These are phyloP conservation scores for Machimus atricapillus DNA, from an alignment of 2,888 invertebrate genomes.

Conservation along the genomic window DNA sequence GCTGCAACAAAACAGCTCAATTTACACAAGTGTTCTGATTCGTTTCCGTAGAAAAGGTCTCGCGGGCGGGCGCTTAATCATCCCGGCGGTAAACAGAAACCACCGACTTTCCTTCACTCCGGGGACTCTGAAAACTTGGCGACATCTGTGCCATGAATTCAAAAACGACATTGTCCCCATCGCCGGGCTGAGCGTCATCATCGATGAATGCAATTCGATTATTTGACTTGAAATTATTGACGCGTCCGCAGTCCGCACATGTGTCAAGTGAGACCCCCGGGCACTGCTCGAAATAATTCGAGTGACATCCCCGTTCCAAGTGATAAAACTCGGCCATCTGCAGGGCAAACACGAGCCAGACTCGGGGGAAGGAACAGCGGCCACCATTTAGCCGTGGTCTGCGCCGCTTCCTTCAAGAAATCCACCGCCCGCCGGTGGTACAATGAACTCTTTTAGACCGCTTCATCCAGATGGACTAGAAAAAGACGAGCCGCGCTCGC, in stretches of 20 bases:
- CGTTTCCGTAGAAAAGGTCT: neutral
- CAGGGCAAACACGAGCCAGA: neutral
- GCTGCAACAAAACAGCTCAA: neutral
- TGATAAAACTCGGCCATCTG: neutral
- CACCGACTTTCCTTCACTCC: neutral
- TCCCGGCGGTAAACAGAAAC: neutral
- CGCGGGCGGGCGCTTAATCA: neutral
- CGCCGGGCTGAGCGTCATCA: neutral
- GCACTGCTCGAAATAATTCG: neutral
- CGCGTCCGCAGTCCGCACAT: neutral
- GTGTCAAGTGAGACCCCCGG: neutral
- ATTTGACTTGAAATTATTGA: neutral
- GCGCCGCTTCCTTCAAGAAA: neutral
- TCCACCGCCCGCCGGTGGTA: neutral
- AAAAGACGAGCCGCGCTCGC: neutral
- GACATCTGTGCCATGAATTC: neutral
- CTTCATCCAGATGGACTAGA: neutral
- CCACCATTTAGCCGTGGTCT: neutral
- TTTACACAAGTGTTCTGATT: neutral
- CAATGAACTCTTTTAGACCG: neutral
- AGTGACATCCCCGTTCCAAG: neutral
- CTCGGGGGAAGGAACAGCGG: neutral
- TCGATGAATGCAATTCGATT: neutral
- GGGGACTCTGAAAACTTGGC: neutral
- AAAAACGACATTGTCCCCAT: neutral